Percentiles rank a stretch among this genome's conserved stretches.
phyloP scores from a whole-genome alignment of 1,140 invertebrate genomes.

The Drosophila kikkawai region DNA sequence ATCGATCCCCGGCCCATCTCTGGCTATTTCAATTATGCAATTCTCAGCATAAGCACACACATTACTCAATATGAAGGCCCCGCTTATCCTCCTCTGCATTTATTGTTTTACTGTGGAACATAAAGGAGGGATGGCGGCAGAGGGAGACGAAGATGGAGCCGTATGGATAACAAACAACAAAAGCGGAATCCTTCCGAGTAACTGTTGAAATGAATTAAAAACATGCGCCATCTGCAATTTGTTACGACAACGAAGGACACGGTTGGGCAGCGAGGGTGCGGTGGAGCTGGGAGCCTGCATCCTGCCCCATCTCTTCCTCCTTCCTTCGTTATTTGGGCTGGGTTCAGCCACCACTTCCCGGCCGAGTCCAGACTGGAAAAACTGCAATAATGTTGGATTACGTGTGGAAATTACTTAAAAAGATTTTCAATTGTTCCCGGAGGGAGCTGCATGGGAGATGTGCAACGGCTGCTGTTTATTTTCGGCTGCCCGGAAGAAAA shows the following conservation, averaged over 20 bases:
- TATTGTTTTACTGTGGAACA: constrained; percentile 58
- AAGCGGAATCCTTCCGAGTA: constrained; percentile 39
- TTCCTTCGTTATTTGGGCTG: constrained; percentile 49
- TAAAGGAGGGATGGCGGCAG: constrained; percentile 4
- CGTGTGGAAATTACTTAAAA: constrained; percentile 84
- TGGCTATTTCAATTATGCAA: constrained; percentile 53
- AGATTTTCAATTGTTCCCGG: constrained; percentile 81
- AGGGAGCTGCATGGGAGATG: constrained; percentile 15
- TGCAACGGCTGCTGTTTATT: constrained; percentile 77
- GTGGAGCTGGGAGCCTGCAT: constrained; percentile 26
- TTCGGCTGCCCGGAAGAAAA: constrained; percentile 58
- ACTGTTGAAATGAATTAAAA: constrained; percentile 79
- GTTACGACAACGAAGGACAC: constrained; percentile 55
- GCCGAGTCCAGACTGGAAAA: constrained; percentile 49
- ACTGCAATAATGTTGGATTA: constrained; percentile 82
- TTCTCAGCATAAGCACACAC: constrained; percentile 53
- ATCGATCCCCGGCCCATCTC: constrained; percentile 28
- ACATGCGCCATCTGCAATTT: constrained; percentile 81
- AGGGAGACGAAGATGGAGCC: constrained; percentile 12
- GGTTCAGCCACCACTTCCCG: constrained; percentile 43
- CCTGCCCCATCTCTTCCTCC: constrained; percentile 7
- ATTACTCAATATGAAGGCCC: constrained; percentile 56
- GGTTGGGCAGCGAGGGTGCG: constrained; percentile 12
- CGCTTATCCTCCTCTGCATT: constrained; percentile 47
- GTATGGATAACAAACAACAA: constrained; percentile 51